phyloP scores from a whole-genome alignment of 2,113 vertebrate species.

The Peucedramus taeniatus region DNA sequence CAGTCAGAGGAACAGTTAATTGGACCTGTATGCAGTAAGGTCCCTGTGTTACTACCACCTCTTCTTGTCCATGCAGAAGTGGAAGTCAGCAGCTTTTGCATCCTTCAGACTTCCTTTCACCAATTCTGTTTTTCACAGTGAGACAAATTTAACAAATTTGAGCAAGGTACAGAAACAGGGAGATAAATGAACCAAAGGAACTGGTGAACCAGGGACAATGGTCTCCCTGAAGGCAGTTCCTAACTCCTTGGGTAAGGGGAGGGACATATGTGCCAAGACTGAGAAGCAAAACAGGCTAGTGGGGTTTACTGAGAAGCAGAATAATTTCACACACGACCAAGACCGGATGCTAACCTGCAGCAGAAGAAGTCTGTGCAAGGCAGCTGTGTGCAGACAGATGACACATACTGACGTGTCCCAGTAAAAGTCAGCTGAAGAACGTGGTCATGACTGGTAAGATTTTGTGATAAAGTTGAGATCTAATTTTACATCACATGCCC shows the following conservation, averaged over 20 bases:
- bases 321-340: background rate
- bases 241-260: background rate
- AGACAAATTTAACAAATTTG: background rate
- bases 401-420: accelerated
- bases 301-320: background rate
- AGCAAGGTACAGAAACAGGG: background rate
- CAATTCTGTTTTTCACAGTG: background rate
- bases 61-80: background rate
- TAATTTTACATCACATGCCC: background rate
- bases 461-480: background rate
- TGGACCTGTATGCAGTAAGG: background rate
- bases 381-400: background rate
- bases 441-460: background rate
- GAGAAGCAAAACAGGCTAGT: background rate
- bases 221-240: background rate
- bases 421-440: background rate
- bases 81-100: background rate
- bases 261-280: accelerated
- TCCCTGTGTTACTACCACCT: background rate
- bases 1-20: background rate
- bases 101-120: background rate
- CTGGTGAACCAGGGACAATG: background rate
- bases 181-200: background rate
- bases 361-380: background rate
- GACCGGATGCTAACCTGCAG: background rate